These are phyloP conservation scores for Sphenopsis melanotis DNA, from an alignment of 2,797 vertebrate genomes.

Conservation along the genomic window DNA sequence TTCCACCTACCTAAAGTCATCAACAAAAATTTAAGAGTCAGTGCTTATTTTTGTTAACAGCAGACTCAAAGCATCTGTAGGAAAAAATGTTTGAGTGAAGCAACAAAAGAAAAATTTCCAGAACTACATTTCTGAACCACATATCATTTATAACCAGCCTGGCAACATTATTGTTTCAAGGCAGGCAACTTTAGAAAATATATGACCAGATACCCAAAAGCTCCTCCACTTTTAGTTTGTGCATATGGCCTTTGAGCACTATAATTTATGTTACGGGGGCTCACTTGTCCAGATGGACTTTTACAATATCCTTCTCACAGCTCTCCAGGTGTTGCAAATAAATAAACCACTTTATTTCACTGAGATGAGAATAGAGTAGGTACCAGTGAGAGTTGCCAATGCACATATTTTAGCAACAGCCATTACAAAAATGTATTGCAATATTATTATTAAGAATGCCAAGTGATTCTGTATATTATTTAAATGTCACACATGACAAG, in stretches of 20 bases:
- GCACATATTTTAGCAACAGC: background rate
- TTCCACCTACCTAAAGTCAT: background rate
- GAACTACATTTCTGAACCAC: background rate
- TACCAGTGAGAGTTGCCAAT: background rate
- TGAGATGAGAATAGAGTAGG: background rate
- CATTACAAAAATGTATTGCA: background rate
- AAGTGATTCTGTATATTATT: background rate
- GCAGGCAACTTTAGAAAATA: slow-evolving; percentile 40
- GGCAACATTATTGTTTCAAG: slow-evolving; percentile 41
- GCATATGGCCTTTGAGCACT: slow-evolving; percentile 1
- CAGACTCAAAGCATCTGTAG: background rate
- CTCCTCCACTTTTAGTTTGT: slow-evolving; percentile 39
- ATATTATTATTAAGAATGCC: background rate
- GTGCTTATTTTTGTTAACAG: background rate
- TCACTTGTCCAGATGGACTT: slow-evolving; percentile 49
- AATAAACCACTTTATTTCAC: slow-evolving; percentile 58
- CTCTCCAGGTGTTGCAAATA: slow-evolving; percentile 52
- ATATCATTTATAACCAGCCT: background rate
- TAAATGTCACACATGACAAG: background rate
- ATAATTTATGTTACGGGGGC: slow-evolving; percentile 40
- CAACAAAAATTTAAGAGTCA: background rate
- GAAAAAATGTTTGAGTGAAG: background rate
- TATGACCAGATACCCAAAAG: background rate
- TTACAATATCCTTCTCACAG: slow-evolving; percentile 44
- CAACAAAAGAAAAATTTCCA: background rate